Conservation (phyloP, 92 coral and sea anemone species). For the Porites evermanni region DNA sequence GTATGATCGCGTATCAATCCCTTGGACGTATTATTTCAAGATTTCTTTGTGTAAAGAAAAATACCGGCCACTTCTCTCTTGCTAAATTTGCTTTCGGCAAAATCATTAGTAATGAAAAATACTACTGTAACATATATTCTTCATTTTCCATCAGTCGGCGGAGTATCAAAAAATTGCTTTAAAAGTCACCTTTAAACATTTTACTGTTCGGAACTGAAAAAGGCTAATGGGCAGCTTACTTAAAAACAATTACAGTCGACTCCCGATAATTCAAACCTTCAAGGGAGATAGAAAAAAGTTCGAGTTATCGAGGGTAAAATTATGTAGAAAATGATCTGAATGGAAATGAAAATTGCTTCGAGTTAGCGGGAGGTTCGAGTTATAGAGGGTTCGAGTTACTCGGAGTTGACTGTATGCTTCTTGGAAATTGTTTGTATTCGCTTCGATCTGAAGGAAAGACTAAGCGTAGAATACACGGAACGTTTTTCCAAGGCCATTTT, state of each 20-base stretch:
- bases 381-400: too few species aligned
- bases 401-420: neutral
- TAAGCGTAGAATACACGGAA: neutral
- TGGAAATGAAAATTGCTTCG: too few species aligned
- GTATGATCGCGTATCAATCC: neutral
- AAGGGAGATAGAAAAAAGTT: too few species aligned
- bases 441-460: constrained; percentile 18
- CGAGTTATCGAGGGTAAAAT: too few species aligned
- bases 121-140: neutral
- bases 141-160: constrained; percentile 17
- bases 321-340: too few species aligned
- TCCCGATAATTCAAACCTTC: too few species aligned
- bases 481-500: neutral
- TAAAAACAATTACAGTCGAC: neutral
- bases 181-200: constrained; percentile 37
- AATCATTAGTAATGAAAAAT: neutral
- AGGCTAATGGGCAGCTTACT: neutral
- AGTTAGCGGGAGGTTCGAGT: too few species aligned
- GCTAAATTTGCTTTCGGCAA: constrained; percentile 37
- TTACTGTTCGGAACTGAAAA: neutral
- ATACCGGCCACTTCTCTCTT: neutral
- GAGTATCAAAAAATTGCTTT: neutral
- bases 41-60: constrained; percentile 16
- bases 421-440: constrained; percentile 1
- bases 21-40: neutral